Base-by-base conservation (phyloP, 2,113 vertebrate genomes). In the Acrocephalus arundinaceus region DNA sequence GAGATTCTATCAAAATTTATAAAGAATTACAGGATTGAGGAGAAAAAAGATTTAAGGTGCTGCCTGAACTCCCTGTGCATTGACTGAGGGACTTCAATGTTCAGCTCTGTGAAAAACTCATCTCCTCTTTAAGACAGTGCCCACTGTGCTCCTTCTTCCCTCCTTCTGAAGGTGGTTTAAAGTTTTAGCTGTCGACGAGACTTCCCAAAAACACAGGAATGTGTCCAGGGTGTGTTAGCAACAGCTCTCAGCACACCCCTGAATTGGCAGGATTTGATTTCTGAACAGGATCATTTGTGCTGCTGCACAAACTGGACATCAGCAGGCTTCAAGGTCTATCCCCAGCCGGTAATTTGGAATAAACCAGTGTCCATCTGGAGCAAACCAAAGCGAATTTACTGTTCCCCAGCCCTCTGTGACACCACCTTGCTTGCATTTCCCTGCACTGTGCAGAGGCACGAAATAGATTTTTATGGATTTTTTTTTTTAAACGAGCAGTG, bases 381-480 rank as follows among this genome's bases (percentile, higher is more conserved):
- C 12, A 61, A 79, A 66, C 1, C 24, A 45, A 46, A 70, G 31
- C 1, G 33, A 46, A 78, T 28, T 4, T 8, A 13, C 7, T 2
- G 3, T 9, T 52, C 41, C 19, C 55, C 71, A 70, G 28, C 17
- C 13, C 13, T 7, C 28, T 21, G 5, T 0, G 15, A 4, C 35
- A 45, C 2, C 21, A 2, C 51, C 33, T 52, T 5, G 25, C 4
- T 11, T 9, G n/a, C 43, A 0, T 25, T 57, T 83, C 67, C 57
- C 33, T 7, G 8, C 27, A 1, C 67, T 3, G 0, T 1, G 10
- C 35, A 70, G 51, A 43, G 21, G 41, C 24, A 66, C 1, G 0
- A 46, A 61, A 25, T 1, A 14, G 11, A 46, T 83, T 83, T 48
- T 46, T 28, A 24, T 0, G 3, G 71, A 23, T 22, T 33, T 19